Base-by-base conservation (phyloP, 1,140 invertebrate genomes). In the Cyphomyrmex costatus region DNA sequence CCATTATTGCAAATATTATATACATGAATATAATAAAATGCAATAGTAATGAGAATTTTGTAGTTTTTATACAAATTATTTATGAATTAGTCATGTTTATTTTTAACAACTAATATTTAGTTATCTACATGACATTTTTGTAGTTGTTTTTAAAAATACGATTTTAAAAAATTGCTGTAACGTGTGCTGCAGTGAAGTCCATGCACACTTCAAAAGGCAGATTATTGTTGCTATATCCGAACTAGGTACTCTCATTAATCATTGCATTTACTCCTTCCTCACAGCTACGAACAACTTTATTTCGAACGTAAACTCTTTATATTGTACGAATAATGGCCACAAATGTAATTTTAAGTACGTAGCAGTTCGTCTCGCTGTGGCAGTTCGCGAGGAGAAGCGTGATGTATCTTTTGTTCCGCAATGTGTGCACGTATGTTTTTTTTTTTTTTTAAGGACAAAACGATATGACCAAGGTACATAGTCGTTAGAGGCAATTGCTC, bases 271-370 rank as follows among this genome's bases (percentile, higher is more conserved):
- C 7, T 27, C 7, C 24, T 46, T 61, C 19, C 24, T 27, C 58
- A 7, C 10, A n/a, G 56, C 6, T 24, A 36, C 36, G 12, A 77
- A 77, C 21, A 61, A 78, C 8, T 78, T 61, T 78, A 78, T 49
- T 78, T 63, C 33, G 4, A 61, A 33, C 74, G 36, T 77, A 53
- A 78, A 65, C 33, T 21, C n/a, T 79, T 68, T 53, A 61, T 60
- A 30, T 46, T 24, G 19, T 3, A 12, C 53, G 49, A 56, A 53
- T 53, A 66, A 66, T 36, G 46, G n/a, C 14, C 12, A 10, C 27
- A 51, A 65, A n/a, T 36, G 61, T 36, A 79, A 66, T 79, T 68
- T 27, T 68, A 36, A 79, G 60, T 33, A 51, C n/a, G 46, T 24
- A 19, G 46, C 27, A 53, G 66, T 66, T 68, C 27, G 24, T 16